Evolutionary conservation across 2,797 vertebrate species (phyloP).

Genomic region (Pteronotus mesoamericanus): DNA sequence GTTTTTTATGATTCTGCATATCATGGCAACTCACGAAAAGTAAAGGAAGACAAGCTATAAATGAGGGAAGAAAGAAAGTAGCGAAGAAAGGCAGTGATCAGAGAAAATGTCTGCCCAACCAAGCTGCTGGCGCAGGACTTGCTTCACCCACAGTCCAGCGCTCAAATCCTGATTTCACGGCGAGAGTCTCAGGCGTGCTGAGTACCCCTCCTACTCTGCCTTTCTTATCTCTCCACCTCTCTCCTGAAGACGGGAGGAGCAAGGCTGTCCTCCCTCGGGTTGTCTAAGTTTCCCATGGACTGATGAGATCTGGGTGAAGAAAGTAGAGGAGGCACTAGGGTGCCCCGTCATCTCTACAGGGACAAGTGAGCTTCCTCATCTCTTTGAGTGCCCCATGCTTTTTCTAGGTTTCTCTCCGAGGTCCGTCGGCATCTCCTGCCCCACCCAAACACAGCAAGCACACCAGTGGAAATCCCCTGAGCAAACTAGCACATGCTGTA

Average conservation of each 20-base stretch:
- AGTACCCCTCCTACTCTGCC: not conserved
- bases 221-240: not conserved
- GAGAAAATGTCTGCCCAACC: not conserved
- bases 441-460: constrained; percentile 76
- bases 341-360: constrained; percentile 39
- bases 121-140: not conserved
- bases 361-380: constrained; percentile 52
- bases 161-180: not conserved
- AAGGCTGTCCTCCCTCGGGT: not conserved
- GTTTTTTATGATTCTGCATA: not conserved
- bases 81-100: not conserved
- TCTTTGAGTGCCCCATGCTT: constrained; percentile 17
- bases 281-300: not conserved
- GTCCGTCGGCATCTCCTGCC: constrained; percentile 65
- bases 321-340: not conserved
- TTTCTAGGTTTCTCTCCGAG: constrained; percentile 64
- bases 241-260: not conserved
- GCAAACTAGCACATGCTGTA: constrained; percentile 76
- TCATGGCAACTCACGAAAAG: not conserved
- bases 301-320: not conserved
- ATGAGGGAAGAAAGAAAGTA: not conserved
- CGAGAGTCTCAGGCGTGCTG: not conserved
- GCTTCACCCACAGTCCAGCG: not conserved
- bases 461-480: constrained; percentile 82
- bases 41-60: not conserved